A percentile compares a stretch with the other conserved stretches of the same genome.
phyloP scores from a whole-genome alignment of 2,113 vertebrate species.

The Myotis davidii region DNA sequence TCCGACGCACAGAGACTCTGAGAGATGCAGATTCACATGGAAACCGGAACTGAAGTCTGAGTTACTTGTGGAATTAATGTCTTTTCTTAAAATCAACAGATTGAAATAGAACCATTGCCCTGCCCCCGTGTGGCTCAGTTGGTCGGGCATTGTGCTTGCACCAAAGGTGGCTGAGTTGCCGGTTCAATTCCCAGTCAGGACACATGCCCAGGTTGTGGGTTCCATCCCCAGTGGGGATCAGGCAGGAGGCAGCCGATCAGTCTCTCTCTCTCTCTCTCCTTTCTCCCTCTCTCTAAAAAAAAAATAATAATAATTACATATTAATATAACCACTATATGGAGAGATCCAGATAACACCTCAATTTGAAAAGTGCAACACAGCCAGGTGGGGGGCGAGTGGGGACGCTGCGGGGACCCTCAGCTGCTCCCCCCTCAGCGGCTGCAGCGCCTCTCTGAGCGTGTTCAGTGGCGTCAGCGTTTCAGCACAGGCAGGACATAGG shows the following conservation, averaged over 20 bases:
- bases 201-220: too few species aligned
- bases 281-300: too few species aligned
- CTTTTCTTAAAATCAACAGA: background rate
- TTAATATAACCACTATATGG: background rate
- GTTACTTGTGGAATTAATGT: background rate
- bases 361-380: background rate
- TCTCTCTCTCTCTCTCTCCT: too few species aligned
- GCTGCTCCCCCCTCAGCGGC: background rate
- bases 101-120: background rate
- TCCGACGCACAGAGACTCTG: background rate
- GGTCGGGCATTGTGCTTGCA: too few species aligned
- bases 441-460: background rate
- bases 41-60: background rate
- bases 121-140: too few species aligned
- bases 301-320: background rate
- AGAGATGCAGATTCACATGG: background rate
- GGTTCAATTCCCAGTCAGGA: too few species aligned
- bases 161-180: too few species aligned
- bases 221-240: too few species aligned
- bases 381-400: background rate
- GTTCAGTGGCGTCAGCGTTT: rapidly evolving
- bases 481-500: too few species aligned
- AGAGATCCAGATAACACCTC: background rate
- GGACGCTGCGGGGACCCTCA: rapidly evolving
- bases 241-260: too few species aligned